Base-by-base conservation (phyloP, 1,140 invertebrate species). In the Pseudomyrmex gracilis region DNA sequence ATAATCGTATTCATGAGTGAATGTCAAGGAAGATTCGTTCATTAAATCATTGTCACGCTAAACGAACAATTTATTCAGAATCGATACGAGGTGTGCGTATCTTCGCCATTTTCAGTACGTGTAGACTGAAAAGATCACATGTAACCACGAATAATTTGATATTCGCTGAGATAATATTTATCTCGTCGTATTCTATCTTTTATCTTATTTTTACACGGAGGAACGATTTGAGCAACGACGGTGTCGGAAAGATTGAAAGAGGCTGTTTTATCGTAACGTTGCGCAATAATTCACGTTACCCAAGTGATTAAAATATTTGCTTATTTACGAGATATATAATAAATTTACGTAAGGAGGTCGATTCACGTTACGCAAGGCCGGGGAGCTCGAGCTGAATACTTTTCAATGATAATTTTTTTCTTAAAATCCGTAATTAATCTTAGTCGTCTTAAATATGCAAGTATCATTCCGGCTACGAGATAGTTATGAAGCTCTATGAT, bases 271-370 rank as follows among this genome's bases (percentile, higher is more conserved):
- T 71, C 43, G 22, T 45, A 34, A 71, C n/a, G 43, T 71, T 60
- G 43, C 22, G 51, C 53, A 80, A 80, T 80, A 71, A 80, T 71
- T 80, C 12, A 80, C 20, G 55, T 43, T 67, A 12, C 20, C 17
- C 43, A 45, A 58, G 20, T 80, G 66, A 80, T 80, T 80, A 71
- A 71, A 80, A 80, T 80, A 80, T 80, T 71, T 58, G 76, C 76
- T 80, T 80, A 80, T 80, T 80, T 66, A 71, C 43, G 43, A 80
- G 76, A 70, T 80, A 80, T 80, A n/a, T n/a, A n/a, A n/a, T n/a
- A 71, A 80, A 80, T 80, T 66, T 43, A 71, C 53, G 12, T 49
- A 34, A 9, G n/a, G 47, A 47, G 17, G 2, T 22, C 53, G 34
- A 34, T 5, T 60, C 20, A 53, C 43, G 51, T 70, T 78, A 43